Evolutionary conservation across 2,888 invertebrate species (phyloP).

Genomic region (Griposia aprilina): DNA sequence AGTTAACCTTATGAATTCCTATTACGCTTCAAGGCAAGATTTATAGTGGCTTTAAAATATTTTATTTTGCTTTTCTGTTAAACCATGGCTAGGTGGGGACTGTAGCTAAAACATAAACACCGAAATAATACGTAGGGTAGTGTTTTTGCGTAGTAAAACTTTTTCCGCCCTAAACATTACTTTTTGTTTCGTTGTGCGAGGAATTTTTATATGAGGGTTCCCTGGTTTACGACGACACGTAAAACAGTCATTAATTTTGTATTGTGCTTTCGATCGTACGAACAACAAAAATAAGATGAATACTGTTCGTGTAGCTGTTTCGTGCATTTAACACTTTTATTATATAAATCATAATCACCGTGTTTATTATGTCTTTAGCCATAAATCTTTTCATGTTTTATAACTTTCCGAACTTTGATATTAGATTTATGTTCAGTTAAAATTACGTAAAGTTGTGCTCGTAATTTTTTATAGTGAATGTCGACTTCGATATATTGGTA

Average conservation of each 20-base stretch:
- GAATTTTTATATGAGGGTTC: slow-evolving; percentile 76
- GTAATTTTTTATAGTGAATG: slow-evolving; percentile 15
- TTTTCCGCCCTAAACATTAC: slow-evolving; percentile 66
- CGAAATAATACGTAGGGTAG: slow-evolving; percentile 46
- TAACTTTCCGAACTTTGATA: slow-evolving; percentile 60
- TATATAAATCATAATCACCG: slow-evolving; percentile 51
- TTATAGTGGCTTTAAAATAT: neutral
- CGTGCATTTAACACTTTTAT: slow-evolving; percentile 50
- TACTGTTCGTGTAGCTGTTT: slow-evolving; percentile 65
- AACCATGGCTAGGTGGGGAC: neutral
- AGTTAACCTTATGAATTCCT: neutral
- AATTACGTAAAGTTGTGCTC: slow-evolving; percentile 32
- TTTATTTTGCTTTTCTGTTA: slow-evolving; percentile 6
- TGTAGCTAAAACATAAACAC: slow-evolving; percentile 31
- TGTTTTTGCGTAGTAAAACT: slow-evolving; percentile 65
- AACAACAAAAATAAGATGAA: slow-evolving; percentile 74
- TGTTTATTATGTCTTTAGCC: slow-evolving; percentile 44
- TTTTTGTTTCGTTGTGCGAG: slow-evolving; percentile 69
- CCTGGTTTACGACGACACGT: slow-evolving; percentile 79
- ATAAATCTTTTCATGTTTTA: slow-evolving; percentile 63
- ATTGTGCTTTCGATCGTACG: slow-evolving; percentile 72
- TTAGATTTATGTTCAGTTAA: slow-evolving; percentile 36
- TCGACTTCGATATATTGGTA: neutral
- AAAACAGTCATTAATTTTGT: slow-evolving; percentile 81
- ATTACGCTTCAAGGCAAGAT: slow-evolving; percentile 2